Conservation (phyloP, 1,140 invertebrate genomes). For the Galleria mellonella region DNA sequence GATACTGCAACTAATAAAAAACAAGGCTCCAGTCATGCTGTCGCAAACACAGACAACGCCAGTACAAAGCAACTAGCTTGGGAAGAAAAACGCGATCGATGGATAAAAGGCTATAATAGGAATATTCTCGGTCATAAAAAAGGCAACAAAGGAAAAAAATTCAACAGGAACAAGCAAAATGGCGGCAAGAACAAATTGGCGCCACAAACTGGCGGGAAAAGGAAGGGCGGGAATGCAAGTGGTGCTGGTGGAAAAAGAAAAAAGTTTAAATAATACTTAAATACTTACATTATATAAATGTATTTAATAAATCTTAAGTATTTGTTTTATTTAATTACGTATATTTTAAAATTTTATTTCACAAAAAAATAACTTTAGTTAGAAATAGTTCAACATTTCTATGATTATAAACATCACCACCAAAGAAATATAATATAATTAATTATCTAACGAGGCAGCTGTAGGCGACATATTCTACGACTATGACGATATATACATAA, state of each 20-base stretch:
- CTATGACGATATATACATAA: too few relatives aligned
- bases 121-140: slow-evolving; percentile 54
- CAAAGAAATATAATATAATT: too few relatives aligned
- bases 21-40: slow-evolving; percentile 77
- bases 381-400: too few relatives aligned
- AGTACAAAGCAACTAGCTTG: slow-evolving; percentile 80
- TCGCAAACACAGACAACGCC: slow-evolving; percentile 80
- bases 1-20: slow-evolving; percentile 78
- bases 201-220: slow-evolving; percentile 37
- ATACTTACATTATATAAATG: slow-evolving; percentile 12
- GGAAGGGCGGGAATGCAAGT: slow-evolving; percentile 30
- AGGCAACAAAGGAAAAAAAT: slow-evolving; percentile 29
- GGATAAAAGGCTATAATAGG: slow-evolving; percentile 66
- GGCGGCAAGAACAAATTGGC: slow-evolving; percentile 13
- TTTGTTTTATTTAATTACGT: slow-evolving; percentile 6
- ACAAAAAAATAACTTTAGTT: too few relatives aligned
- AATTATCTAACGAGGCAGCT: too few relatives aligned
- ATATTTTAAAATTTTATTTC: too few relatives aligned
- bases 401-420: too few relatives aligned
- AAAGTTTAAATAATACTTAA: slow-evolving; percentile 24
- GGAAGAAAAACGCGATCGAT: slow-evolving; percentile 76
- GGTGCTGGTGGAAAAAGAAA: slow-evolving; percentile 38
- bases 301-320: slow-evolving; percentile 5
- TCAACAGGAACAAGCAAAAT: slow-evolving; percentile 15
- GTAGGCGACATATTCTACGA: too few relatives aligned